Evolutionary conservation across 64 coral and sea anemone species (phyloP).

Genomic region (Montipora efflorescens): DNA sequence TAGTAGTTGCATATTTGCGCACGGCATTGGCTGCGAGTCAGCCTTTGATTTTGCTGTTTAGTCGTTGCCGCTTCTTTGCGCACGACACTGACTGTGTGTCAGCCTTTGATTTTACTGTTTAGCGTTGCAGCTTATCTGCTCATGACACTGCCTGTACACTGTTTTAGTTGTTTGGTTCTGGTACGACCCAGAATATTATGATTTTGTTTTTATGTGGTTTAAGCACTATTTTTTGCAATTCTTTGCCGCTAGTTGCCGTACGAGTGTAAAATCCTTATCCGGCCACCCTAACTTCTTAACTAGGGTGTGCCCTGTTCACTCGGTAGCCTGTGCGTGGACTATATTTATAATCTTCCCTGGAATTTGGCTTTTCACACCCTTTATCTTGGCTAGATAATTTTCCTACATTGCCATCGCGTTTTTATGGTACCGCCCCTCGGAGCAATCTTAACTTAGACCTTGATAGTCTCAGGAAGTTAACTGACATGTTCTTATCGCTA

Average conservation of each 20-base stretch:
- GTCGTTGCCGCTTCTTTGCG: neutral
- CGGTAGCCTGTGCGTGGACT: neutral
- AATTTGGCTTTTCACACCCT: neutral
- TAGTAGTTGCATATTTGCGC: too few species aligned
- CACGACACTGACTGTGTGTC: neutral
- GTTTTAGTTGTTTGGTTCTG: neutral
- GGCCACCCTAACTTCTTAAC: neutral
- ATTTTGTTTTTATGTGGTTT: neutral
- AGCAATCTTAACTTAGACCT: neutral
- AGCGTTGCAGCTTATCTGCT: neutral
- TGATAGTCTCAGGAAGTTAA: neutral
- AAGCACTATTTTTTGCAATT: neutral
- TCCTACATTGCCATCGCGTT: neutral
- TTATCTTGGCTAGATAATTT: neutral
- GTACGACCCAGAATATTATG: neutral
- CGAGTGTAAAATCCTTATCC: neutral
- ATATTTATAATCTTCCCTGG: neutral
- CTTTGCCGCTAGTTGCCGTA: neutral
- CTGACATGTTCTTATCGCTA: neutral
- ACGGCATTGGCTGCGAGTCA: too few species aligned
- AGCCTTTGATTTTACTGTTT: neutral
- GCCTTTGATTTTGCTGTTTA: too few species aligned
- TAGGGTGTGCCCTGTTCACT: neutral
- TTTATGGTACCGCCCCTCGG: neutral
- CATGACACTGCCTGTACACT: neutral